Evolutionary conservation across 2,113 vertebrate species (phyloP), one percentile per base, ranked within the genome.

Genomic region (Zosterops hypoxanthus): DNA sequence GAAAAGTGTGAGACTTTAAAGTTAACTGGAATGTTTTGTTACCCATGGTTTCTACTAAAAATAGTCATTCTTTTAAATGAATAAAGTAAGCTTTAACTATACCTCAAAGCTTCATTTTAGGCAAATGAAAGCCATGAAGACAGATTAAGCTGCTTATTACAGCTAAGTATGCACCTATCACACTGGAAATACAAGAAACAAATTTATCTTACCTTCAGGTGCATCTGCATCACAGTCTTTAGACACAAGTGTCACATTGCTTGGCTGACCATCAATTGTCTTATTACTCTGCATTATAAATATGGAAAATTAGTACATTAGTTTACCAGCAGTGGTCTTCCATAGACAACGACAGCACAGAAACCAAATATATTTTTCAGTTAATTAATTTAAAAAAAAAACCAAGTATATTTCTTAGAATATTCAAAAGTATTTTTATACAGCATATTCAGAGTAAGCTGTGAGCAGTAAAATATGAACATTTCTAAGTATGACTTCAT

Each of bases 191-290:
- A 36, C 0, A 65, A 70, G 4, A 57, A 75, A 33, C 12, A 22
- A 47, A 84, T 20, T 28, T 39, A 18, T 64, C 98, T 98, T 98
- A 99, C 99, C 99, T 98, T 98, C 98, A 80, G 99, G 99, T 50
- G 99, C 99, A 78, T 99, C 98, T n/a, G 99, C 99, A 95, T 99
- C 99, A 97, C 99, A 99, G 86, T 97, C 98, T 97, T 97, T 99
- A 44, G 98, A 97, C 64, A 98, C 96, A 85, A 94, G 86, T 33
- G 92, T 98, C 95, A 89, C 95, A 84, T 98, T 99, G 96, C 85
- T 95, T 79, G 82, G 86, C 33, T 75, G 95, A 25, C 91, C 96
- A 92, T 94, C 91, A 69, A 56, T n/a, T 75, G 98, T 98, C 71
- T 92, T 69, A 94, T 98, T 98, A 91, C 66, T 97, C 98, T 98